Percentiles rank a stretch among this genome's conserved stretches.
These are phyloP conservation scores for Aphidius gifuensis DNA, from an alignment of 1,140 invertebrate species.

Conservation along the genomic window DNA sequence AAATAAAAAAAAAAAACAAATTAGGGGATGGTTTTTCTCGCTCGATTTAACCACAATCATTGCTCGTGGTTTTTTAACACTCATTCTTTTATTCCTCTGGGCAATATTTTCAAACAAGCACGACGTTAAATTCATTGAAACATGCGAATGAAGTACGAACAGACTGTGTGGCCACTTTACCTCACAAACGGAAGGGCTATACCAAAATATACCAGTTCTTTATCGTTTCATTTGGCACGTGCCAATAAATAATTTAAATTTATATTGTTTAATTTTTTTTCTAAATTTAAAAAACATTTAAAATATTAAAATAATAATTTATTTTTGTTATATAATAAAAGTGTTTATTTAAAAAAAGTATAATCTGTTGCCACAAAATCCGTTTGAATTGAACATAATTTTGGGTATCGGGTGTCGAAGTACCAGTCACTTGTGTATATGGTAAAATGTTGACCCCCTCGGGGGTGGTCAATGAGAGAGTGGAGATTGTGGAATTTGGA, in stretches of 20 bases:
- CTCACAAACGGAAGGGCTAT: neutral
- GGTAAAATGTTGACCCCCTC: slow-evolving; percentile 8
- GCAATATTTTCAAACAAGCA: neutral
- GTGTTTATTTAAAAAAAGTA: slow-evolving; percentile 10
- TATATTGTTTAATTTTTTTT: neutral
- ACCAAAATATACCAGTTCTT: neutral
- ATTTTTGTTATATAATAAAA: neutral
- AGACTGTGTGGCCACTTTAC: neutral
- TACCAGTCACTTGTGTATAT: slow-evolving; percentile 27
- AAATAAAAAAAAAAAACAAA: too few relatives aligned
- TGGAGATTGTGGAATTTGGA: neutral
- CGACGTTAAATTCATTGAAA: neutral
- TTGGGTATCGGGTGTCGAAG: slow-evolving; percentile 50
- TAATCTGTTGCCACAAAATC: slow-evolving; percentile 50
- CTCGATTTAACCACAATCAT: slow-evolving; percentile 31
- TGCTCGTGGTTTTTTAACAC: slow-evolving; percentile 37
- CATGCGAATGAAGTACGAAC: neutral
- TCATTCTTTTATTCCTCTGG: slow-evolving; percentile 13
- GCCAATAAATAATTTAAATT: slow-evolving; percentile 35
- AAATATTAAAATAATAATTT: neutral
- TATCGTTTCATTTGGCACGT: slow-evolving; percentile 34
- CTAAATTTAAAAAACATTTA: neutral
- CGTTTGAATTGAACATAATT: slow-evolving; percentile 55
- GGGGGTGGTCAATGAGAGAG: slow-evolving; percentile 25
- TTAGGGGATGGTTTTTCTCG: slow-evolving; percentile 12